Evolutionary conservation across 2,888 invertebrate species (phyloP).

Genomic region (Aromia moschata): DNA sequence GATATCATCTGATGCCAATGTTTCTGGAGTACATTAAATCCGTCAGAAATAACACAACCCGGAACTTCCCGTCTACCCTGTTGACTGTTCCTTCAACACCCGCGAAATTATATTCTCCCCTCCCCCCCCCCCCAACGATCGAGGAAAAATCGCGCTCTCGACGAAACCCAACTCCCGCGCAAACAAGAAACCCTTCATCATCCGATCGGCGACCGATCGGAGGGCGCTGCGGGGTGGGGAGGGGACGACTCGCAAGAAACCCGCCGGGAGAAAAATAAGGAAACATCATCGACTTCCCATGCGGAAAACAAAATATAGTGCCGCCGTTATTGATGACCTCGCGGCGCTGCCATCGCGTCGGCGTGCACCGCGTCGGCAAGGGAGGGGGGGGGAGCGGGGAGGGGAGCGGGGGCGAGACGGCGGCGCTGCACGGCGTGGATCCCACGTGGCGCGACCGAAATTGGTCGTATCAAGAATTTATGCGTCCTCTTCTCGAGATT

Average conservation of each 20-base stretch:
- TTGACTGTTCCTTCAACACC: no score
- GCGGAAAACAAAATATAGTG: constrained; percentile 23
- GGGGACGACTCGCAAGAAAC: constrained; percentile 6
- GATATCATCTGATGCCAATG: no score
- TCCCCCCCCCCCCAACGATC: neutral
- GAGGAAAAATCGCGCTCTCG: neutral
- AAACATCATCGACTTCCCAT: constrained; percentile 13
- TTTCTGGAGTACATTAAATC: no score
- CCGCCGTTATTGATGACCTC: constrained; percentile 8
- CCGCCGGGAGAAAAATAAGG: constrained; percentile 20
- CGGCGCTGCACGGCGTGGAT: neutral
- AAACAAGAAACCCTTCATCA: constrained; percentile 3
- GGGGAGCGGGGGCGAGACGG: no score
- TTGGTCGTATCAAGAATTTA: constrained; percentile 14
- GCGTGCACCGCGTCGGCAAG: neutral
- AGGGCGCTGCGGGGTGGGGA: neutral
- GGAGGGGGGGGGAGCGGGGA: no score
- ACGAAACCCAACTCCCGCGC: neutral
- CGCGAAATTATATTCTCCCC: no score
- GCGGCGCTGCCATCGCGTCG: neutral
- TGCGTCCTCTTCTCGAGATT: constrained; percentile 1
- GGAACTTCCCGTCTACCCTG: no score
- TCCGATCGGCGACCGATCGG: neutral
- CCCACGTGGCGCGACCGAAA: constrained; percentile 24
- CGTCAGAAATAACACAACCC: no score